phyloP scores from a whole-genome alignment of 2,113 vertebrate species.

The Neolamprologus tretocephalus region DNA sequence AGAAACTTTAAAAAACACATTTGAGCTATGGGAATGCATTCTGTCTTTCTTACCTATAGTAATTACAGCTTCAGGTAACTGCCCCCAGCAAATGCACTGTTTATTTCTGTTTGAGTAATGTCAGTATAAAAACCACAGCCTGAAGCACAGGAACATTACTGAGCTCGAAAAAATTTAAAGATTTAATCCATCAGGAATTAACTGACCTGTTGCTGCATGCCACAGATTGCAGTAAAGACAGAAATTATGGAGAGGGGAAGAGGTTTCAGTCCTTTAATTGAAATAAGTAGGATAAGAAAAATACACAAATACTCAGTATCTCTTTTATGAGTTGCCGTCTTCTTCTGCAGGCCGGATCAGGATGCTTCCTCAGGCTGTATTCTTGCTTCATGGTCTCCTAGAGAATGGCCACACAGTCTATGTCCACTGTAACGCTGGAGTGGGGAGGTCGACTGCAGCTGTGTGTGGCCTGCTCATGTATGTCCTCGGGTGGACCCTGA shows the following conservation, averaged over 20 bases:
- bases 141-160: background rate
- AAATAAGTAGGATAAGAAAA: background rate
- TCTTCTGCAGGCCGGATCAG: slow-evolving; percentile 76
- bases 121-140: background rate
- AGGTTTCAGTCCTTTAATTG: background rate
- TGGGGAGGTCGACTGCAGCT: slow-evolving; percentile 87
- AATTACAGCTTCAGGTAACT: background rate
- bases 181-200: background rate
- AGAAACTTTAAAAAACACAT: background rate
- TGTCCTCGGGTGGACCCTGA: slow-evolving; percentile 81
- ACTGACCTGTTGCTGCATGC: background rate
- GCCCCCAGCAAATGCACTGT: background rate
- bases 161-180: background rate
- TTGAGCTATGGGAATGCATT: background rate
- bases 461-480: slow-evolving; percentile 90
- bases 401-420: slow-evolving; percentile 90
- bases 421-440: slow-evolving; percentile 93
- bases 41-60: background rate
- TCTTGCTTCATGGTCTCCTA: slow-evolving; percentile 84
- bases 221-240: background rate
- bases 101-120: background rate
- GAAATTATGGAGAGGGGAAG: background rate
- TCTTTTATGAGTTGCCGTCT: background rate
- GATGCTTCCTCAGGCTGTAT: slow-evolving; percentile 95
- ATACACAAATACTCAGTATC: background rate